Base-by-base conservation (phyloP, 2,797 vertebrate species). In the Phalanger gymnotis region DNA sequence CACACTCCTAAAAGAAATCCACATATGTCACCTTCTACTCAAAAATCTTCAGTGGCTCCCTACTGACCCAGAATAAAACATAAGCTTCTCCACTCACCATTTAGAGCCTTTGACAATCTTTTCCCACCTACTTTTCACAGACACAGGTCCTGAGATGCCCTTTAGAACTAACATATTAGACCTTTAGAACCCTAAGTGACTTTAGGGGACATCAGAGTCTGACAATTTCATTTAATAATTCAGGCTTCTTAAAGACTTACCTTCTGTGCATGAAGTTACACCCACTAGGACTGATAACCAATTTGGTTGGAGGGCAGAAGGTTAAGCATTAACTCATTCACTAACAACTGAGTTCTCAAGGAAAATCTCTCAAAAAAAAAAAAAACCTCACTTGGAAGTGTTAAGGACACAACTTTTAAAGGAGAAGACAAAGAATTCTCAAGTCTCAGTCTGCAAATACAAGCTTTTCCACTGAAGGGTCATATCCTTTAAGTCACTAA, bases 341-440 rank as follows among this genome's bases (percentile, higher is more conserved):
- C 30, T 53, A 92, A 40, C 40, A 91, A 58, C 54, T 11, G 0
- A 14, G 54, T 16, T 51, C 51, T 40, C 30, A 90, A 34, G 90
- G 55, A 54, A n/a, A 93, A 54, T 16, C 53, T 91, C 66, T 53
- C 34, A 92, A 5, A 95, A 95, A 92, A 56, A 93, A 56, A 93
- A 95, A 93, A 54, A 92, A 55, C 25, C 16, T 51, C 54, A 34
- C 5, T 31, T 25, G 53, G 2, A 14, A 55, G 57, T 54, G 91
- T 93, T n/a, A 30, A 66, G 13, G 94, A 95, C 34, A 89, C 73
- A 95, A 94, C 53, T 87, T 81, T 56, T 54, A 53, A 91, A 31
- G 28, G 4, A 4, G n/a, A 81, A 52, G 55, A 55, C 53, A 89
- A 55, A 58, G 40, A 57, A 47, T 81, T 51, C 54, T 92, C 92